phyloP scores from a whole-genome alignment of 2,797 vertebrate species.

The Sus cebifrons region DNA sequence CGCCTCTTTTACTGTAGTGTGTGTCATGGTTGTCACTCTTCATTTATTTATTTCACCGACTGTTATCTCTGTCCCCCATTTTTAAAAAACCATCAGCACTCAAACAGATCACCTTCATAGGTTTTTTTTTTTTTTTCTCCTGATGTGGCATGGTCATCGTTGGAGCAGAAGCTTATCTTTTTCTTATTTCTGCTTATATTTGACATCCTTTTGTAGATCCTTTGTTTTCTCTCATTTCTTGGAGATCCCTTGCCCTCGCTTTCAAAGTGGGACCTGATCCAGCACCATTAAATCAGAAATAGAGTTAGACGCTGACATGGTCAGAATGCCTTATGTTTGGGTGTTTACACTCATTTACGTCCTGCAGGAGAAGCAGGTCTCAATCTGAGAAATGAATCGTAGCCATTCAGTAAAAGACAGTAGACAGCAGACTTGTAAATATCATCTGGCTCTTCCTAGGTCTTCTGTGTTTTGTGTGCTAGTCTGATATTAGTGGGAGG shows the following conservation, averaged over 20 bases:
- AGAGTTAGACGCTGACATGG: neutral
- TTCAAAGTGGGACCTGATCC: neutral
- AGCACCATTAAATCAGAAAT: constrained; percentile 5
- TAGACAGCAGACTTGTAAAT: constrained; percentile 3
- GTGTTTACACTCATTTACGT: neutral
- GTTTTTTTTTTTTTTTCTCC: neutral
- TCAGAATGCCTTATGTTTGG: neutral
- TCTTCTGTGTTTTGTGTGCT: constrained; percentile 58
- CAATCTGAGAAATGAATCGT: constrained; percentile 57
- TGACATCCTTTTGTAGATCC: neutral
- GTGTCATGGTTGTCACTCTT: neutral
- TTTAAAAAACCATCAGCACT: neutral
- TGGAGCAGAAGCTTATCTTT: neutral
- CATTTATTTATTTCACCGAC: constrained; percentile 18
- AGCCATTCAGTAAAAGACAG: constrained; percentile 19
- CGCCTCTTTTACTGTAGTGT: neutral
- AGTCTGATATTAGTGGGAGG: constrained; percentile 13
- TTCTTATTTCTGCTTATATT: constrained; percentile 20
- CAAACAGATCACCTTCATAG: constrained; percentile 24
- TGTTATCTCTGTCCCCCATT: neutral
- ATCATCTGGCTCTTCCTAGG: constrained; percentile 31
- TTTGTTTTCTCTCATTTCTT: neutral
- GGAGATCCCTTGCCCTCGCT: neutral
- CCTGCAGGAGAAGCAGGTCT: neutral
- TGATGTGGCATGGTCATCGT: neutral